Evolutionary conservation across 2,113 vertebrate genomes (phyloP).

Genomic region (Dicentrarchus labrax): DNA sequence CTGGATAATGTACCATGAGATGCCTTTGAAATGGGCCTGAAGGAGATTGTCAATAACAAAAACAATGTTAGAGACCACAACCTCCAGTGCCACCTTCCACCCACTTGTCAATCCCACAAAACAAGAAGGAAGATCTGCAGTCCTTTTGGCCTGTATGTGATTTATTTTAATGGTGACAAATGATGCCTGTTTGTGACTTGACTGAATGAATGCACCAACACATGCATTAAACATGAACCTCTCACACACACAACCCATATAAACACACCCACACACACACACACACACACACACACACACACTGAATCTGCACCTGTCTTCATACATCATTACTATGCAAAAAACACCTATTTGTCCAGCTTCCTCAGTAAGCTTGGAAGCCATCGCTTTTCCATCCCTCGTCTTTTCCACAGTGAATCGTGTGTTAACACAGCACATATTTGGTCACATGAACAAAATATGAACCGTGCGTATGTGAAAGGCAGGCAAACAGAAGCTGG

Average conservation of each 20-base stretch:
- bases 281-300: slow-evolving; percentile 8
- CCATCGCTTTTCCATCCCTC: slow-evolving; percentile 16
- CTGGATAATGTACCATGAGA: slow-evolving; percentile 6
- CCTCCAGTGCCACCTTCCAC: slow-evolving; percentile 43
- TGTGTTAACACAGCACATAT: slow-evolving; percentile 46
- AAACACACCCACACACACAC: slow-evolving; percentile 46
- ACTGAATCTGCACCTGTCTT: slow-evolving; percentile 70
- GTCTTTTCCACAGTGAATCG: slow-evolving; percentile 6
- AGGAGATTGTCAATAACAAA: slow-evolving; percentile 56
- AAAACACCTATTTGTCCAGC: slow-evolving; percentile 65
- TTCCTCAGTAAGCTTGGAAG: slow-evolving; percentile 46
- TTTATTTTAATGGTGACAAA: slow-evolving; percentile 28
- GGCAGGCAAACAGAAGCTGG: slow-evolving; percentile 76
- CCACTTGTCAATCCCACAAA: slow-evolving; percentile 47
- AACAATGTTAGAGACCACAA: slow-evolving; percentile 41
- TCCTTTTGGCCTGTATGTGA: slow-evolving; percentile 16
- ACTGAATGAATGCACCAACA: slow-evolving; percentile 32
- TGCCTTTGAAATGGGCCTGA: slow-evolving; percentile 29
- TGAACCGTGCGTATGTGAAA: slow-evolving; percentile 66
- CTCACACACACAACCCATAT: slow-evolving; percentile 21
- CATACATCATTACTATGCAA: slow-evolving; percentile 65
- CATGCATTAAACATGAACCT: slow-evolving; percentile 58
- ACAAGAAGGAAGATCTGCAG: slow-evolving; percentile 25
- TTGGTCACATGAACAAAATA: slow-evolving; percentile 56
- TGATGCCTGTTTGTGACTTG: slow-evolving; percentile 29